Evolutionary conservation across 2,888 invertebrate genomes (phyloP), one percentile per base, ranked within the genome.

Genomic region (Masnerella sp.): DNA sequence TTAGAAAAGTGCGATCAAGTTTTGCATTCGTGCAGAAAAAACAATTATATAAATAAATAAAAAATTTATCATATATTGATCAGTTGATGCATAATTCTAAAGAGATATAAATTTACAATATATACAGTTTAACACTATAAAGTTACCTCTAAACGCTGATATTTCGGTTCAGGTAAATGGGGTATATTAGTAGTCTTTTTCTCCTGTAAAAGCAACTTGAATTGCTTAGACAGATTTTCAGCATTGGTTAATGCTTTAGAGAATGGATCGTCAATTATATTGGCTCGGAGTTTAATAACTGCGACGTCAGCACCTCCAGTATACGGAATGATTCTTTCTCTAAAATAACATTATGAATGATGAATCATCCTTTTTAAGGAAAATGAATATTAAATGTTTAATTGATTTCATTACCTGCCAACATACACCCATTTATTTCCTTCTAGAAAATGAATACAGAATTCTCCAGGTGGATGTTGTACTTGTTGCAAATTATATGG

Each of bases 391-490:
- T 30, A 32, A 12, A 14, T 14, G 18, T 38, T 38, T 4, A 9
- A 28, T 28, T 14, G 49, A 17, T 25, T 11, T 12, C 25, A n/a
- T 32, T 69, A 70, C 73, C 67, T 74, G 20, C 42, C 5, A 20
- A 68, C 58, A 15, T 40, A 68, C 11, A 15, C 32, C 8, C 43
- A 58, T n/a, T 74, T 74, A 14, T 49, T 62, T 2, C 14, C 32
- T 5, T 43, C 58, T 20, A 74, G 34, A 22, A 51, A 74, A 17
- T 58, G 12, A 0, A 74, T 58, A 30, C 54, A 74, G 20, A 69
- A 42, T 34, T 59, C 59, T n/a, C 59, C 69, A 42, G 52, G 18
- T 12, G 58, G 22, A 32, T 22, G 22, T 25, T 47, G 47, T 0
- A 42, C 14, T 54, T 51, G 14, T 14, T 49, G 22, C 5, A 59